Base-by-base conservation (phyloP, 2,113 vertebrate genomes). In the Eulemur macaco region DNA sequence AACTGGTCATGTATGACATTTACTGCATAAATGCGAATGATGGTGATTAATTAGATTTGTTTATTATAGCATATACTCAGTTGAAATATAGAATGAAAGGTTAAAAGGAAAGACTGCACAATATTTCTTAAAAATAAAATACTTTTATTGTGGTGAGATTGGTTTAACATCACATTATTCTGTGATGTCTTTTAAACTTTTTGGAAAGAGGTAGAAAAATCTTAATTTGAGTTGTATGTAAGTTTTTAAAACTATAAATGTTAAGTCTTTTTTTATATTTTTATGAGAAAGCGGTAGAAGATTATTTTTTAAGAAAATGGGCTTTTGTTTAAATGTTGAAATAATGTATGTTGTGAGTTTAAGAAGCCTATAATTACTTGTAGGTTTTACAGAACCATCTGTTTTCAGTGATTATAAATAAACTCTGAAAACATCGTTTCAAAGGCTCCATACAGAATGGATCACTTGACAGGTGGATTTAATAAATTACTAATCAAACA, bases 251-350 rank as follows among this genome's bases (percentile, higher is more conserved):
- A 97, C 80, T 83, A 97, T 86, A 45, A 71, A 78, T 92, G 37
- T 94, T 97, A 27, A 63, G 81, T 94, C 97, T 97, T 98, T 98
- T 98, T 27, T 98, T 98, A 98, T 98, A 98, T 98, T 98, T 98
- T 98, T 98, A 98, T 97, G 96, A 98, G 89, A 94, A 97, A 96
- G 96, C 95, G 98, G 97, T 69, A 96, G 97, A 97, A 97, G 96
- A 54, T 97, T 94, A 92, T 96, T 98, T 98, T 98, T 96, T 96
- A 98, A 98, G 98, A 97, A 98, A 98, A 97, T 94, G 97, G 95
- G 88, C 93, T 97, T 98, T 95, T 97, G 82, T 98, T 98, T 98
- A 98, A 98, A 97, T 97, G 94, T 98, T 98, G 85, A 97, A 94
- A 87, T 96, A 92, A 27, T 5, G 64, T 66, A 66, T 66, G 14